Evolutionary conservation across 2,888 invertebrate species (phyloP).

Genomic region (Eupithecia centaureata): DNA sequence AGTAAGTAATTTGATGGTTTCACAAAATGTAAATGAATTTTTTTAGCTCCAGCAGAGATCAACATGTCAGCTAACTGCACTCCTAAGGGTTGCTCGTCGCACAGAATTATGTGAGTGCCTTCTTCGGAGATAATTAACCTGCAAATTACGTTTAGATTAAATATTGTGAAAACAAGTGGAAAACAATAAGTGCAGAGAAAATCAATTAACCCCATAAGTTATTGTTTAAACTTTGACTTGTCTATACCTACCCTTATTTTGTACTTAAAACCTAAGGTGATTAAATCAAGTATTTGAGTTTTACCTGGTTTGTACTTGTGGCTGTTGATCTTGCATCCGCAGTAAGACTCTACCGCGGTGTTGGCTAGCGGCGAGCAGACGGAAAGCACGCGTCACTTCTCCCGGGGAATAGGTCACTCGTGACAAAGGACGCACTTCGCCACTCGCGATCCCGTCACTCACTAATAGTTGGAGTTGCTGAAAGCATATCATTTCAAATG

Average conservation of each 20-base stretch:
- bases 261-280: too few relatives aligned
- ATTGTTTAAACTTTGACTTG: too few relatives aligned
- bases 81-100: slow-evolving; percentile 51
- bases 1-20: slow-evolving; percentile 35
- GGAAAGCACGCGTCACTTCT: slow-evolving; percentile 59
- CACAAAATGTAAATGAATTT: slow-evolving; percentile 48
- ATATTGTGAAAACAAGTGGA: too few relatives aligned
- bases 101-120: slow-evolving; percentile 52
- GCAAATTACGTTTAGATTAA: too few relatives aligned
- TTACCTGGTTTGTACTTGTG: slow-evolving; percentile 44
- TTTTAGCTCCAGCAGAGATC: slow-evolving; percentile 55
- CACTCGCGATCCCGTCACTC: slow-evolving; percentile 59
- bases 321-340: slow-evolving; percentile 39
- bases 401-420: slow-evolving; percentile 53
- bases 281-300: too few relatives aligned
- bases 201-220: too few relatives aligned
- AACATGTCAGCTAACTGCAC: slow-evolving; percentile 54
- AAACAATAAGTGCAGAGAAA: too few relatives aligned
- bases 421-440: slow-evolving; percentile 63
- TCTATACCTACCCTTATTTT: too few relatives aligned
- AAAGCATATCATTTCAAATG: slow-evolving; percentile 5
- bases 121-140: slow-evolving; percentile 51
- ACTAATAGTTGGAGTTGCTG: slow-evolving; percentile 55
- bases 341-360: slow-evolving; percentile 64
- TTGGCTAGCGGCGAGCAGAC: slow-evolving; percentile 54